Evolutionary conservation across 1,140 invertebrate genomes (phyloP).

Genomic region (Gryon sp.): DNA sequence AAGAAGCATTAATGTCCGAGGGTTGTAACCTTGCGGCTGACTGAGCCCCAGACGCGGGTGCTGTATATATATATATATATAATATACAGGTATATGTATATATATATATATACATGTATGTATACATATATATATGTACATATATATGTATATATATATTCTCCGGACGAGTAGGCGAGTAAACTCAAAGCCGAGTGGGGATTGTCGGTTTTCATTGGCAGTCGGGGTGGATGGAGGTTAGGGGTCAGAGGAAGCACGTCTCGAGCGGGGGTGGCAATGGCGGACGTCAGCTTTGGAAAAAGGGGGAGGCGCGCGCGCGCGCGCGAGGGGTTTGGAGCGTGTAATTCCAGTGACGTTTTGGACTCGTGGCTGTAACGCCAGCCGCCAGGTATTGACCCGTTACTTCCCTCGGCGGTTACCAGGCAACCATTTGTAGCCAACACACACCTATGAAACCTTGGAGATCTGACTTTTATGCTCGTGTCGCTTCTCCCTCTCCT

Average conservation of each 20-base stretch:
- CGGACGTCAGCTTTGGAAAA: constrained; percentile 40
- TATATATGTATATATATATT: no score
- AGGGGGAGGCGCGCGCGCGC: constrained; percentile 17
- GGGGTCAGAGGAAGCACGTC: constrained; percentile 35
- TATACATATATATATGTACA: no score
- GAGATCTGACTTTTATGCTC: constrained; percentile 72
- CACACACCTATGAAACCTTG: constrained; percentile 77
- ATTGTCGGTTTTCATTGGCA: constrained; percentile 55
- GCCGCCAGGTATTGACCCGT: constrained; percentile 76
- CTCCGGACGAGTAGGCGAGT: constrained; percentile 59
- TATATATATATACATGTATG: no score
- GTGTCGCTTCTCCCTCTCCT: constrained; percentile 13
- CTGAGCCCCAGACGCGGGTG: constrained; percentile 52
- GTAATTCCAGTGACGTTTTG: constrained; percentile 71
- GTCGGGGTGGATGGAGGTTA: constrained; percentile 48
- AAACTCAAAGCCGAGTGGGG: constrained; percentile 36
- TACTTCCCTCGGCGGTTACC: constrained; percentile 71
- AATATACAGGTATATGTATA: no score
- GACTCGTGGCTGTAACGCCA: constrained; percentile 68
- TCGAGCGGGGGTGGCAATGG: constrained; percentile 55
- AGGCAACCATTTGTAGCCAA: constrained; percentile 75
- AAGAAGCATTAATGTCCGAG: constrained; percentile 52
- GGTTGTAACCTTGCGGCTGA: constrained; percentile 62
- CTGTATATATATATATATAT: no score
- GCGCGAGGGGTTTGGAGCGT: constrained; percentile 36